Evolutionary conservation across 2,797 vertebrate species (phyloP).

Genomic region (Botia kubotai): DNA sequence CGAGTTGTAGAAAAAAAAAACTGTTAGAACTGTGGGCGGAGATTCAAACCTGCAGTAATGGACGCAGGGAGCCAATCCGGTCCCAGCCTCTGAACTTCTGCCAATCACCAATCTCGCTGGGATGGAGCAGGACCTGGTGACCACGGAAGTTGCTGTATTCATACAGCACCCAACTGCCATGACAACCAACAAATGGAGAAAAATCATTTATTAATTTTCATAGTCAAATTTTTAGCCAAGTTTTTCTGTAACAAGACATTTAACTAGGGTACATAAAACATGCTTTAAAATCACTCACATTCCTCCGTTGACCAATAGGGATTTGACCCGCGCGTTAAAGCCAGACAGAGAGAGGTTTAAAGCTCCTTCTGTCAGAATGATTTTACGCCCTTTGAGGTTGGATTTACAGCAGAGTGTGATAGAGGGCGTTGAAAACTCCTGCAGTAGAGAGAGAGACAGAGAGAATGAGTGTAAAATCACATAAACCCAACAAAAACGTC

Average conservation of each 20-base stretch:
- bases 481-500: not conserved
- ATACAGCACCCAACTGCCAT: conserved; percentile 89
- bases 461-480: not conserved
- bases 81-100: conserved; percentile 78
- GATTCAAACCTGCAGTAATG: conserved; percentile 85
- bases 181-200: conserved; percentile 21
- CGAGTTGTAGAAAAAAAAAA: no score
- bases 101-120: conserved; percentile 82
- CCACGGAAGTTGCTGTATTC: conserved; percentile 88
- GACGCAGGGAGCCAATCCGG: conserved; percentile 89
- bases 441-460: conserved; percentile 5
- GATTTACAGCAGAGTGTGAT: conserved; percentile 86
- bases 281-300: conserved; percentile 79
- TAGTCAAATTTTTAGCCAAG: not conserved
- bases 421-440: conserved; percentile 92
- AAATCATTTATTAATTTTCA: not conserved
- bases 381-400: conserved; percentile 86
- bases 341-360: conserved; percentile 83
- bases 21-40: not conserved
- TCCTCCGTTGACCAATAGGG: conserved; percentile 90
- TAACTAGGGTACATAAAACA: not conserved
- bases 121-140: conserved; percentile 85
- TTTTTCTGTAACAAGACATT: no score
- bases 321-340: conserved; percentile 81
- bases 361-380: conserved; percentile 74